Base-by-base conservation (phyloP, 2,113 vertebrate species). In the Macrotus californicus region DNA sequence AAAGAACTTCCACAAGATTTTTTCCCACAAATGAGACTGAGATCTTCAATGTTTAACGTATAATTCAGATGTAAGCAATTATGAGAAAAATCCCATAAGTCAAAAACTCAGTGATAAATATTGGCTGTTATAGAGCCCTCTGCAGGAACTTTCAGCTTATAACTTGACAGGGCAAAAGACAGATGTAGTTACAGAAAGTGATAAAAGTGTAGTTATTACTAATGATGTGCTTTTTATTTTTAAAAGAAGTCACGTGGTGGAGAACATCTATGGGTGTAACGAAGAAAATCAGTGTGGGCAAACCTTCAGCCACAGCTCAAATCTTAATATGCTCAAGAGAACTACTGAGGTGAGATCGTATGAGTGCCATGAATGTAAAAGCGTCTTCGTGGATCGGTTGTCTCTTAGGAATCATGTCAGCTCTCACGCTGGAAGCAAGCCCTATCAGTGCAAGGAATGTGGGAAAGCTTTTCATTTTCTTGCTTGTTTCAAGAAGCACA, bases 401-500 rank as follows among this genome's bases (percentile, higher is more conserved):
- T 93, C 95, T 36, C 84, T 97, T 36, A 90, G 87, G 56, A 87
- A 48, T 88, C 97, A 97, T 41, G 50, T 73, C 46, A 75, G 15
- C 36, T 91, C 89, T 81, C 94, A 95, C 41, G 39, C 87, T 31
- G 87, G 92, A 84, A 80, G 50, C 77, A 97, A 97, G 83, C 96
- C 83, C 46, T 96, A 97, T 79, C 91, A 81, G 24, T 97, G 96
- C 84, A 69, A 89, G 36, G 96, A 93, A 61, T 97, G 97, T 67
- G 95, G 96, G 46, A 97, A 97, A 75, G 89, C 83, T 69, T 96
- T 97, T 31, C 41, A 92, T 50, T 97, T 97, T 73, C 84, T 95
- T 2, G 67, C 96, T 79, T 97, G 90, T 85, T 95, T 97, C 64
- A 97, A 87, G 75, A 96, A 97, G 70, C 96, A 97, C 26, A 59